These are phyloP conservation scores for Cheilinus undulatus DNA, from an alignment of 2,113 vertebrate species.

Conservation along the genomic window DNA sequence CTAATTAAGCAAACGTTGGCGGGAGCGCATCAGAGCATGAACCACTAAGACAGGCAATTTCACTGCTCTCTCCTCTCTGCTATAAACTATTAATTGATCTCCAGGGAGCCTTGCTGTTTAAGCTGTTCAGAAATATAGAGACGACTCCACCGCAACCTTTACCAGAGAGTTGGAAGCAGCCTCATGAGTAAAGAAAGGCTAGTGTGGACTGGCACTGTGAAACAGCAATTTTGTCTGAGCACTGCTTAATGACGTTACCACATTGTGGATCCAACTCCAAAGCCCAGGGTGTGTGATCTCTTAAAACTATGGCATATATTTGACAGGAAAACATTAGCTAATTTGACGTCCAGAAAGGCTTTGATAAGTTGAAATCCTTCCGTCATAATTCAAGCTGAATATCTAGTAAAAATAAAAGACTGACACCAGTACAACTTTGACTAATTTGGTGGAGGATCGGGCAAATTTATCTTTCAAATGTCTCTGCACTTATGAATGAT, in stretches of 20 bases:
- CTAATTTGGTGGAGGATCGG: conserved; percentile 36
- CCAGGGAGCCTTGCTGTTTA: conserved; percentile 73
- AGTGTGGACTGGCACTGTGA: conserved; percentile 28
- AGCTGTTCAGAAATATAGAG: conserved; percentile 75
- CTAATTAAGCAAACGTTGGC: conserved; percentile 73
- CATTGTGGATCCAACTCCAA: conserved; percentile 30
- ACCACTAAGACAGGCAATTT: conserved; percentile 79
- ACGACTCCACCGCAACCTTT: conserved; percentile 65
- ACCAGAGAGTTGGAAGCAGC: conserved; percentile 42
- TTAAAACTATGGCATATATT: not conserved
- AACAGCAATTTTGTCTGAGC: conserved; percentile 20
- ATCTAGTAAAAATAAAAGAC: conserved; percentile 24
- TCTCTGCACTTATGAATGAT: conserved; percentile 56
- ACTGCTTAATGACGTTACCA: conserved; percentile 45
- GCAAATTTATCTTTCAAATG: conserved; percentile 46
- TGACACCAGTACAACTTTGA: conserved; percentile 8
- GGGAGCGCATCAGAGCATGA: conserved; percentile 67
- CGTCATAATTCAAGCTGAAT: conserved; percentile 11
- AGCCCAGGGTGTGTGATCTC: conserved; percentile 22
- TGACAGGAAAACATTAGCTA: conserved; percentile 10
- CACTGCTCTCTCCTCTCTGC: conserved; percentile 70
- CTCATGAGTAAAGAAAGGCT: conserved; percentile 24
- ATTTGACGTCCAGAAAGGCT: not conserved
- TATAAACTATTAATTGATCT: conserved; percentile 85
- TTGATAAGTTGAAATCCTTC: not conserved